Conservation (phyloP, 2,113 vertebrate genomes). For the Monopterus albus region DNA sequence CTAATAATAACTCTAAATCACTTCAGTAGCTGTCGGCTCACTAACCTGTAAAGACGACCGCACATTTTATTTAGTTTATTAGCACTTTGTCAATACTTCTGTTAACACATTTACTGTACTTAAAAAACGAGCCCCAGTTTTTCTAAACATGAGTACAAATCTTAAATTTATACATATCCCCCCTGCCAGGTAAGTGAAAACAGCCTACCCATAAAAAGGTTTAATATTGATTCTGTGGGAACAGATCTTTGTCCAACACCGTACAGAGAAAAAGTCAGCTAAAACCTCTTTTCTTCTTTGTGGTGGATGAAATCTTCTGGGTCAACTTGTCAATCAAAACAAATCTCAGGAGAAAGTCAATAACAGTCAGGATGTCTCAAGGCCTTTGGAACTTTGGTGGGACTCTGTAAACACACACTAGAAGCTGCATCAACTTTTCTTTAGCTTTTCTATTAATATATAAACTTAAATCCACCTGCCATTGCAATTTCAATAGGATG, state of each 20-base stretch:
- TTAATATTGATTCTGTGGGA: no score
- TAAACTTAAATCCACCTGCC: conserved; percentile 35
- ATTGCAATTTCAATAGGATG: conserved; percentile 22
- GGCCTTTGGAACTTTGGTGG: background rate
- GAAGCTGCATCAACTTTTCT: background rate
- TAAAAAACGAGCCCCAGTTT: background rate
- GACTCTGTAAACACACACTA: background rate
- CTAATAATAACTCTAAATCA: conserved; percentile 29
- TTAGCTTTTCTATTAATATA: conserved; percentile 12
- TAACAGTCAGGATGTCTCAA: conserved; percentile 7
- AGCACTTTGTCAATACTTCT: background rate
- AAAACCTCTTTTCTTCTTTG: background rate
- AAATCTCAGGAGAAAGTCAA: conserved; percentile 36
- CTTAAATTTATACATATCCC: no score
- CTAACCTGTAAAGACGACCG: conserved; percentile 1
- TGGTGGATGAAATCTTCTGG: background rate
- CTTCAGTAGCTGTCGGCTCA: conserved; percentile 19
- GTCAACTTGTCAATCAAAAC: conserved; percentile 28
- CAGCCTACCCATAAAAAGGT: no score
- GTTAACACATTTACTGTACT: background rate
- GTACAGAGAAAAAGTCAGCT: background rate
- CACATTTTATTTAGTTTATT: conserved; percentile 17
- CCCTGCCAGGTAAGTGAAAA: no score
- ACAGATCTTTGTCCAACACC: no score
- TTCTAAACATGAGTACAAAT: no score